A percentile compares a stretch with the other conserved stretches of the same genome.
These are phyloP conservation scores for Morone chrysops DNA, from an alignment of 2,113 vertebrate species.

Conservation along the genomic window DNA sequence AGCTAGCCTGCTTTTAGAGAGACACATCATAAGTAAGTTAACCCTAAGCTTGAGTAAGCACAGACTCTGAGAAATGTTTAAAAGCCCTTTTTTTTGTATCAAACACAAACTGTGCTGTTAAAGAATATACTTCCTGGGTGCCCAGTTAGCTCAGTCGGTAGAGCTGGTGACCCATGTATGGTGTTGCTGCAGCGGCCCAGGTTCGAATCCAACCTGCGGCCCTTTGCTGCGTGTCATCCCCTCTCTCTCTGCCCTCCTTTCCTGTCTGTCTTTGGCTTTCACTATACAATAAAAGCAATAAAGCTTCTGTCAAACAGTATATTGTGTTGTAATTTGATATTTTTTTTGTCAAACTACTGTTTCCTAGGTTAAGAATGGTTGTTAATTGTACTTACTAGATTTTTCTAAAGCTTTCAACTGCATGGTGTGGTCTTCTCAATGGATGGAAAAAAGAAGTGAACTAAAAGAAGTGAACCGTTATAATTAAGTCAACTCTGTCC, in stretches of 20 bases:
- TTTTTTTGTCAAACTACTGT: background rate
- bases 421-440: background rate
- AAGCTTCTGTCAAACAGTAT: background rate
- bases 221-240: no score
- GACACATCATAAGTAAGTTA: no score
- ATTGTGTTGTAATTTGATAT: background rate
- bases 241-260: no score
- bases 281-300: no score
- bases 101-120: background rate
- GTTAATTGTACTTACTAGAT: background rate
- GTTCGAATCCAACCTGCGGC: no score
- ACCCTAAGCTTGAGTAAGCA: background rate
- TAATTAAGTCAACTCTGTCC: background rate
- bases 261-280: no score
- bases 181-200: no score
- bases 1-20: no score
- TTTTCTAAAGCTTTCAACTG: background rate
- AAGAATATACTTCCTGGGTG: background rate
- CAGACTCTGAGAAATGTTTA: background rate
- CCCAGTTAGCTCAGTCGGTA: no score
- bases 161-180: no score
- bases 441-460: background rate
- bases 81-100: background rate
- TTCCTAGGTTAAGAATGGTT: background rate
- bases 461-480: background rate